Evolutionary conservation across 2,888 invertebrate genomes (phyloP).

Genomic region (Sisyra terminalis): DNA sequence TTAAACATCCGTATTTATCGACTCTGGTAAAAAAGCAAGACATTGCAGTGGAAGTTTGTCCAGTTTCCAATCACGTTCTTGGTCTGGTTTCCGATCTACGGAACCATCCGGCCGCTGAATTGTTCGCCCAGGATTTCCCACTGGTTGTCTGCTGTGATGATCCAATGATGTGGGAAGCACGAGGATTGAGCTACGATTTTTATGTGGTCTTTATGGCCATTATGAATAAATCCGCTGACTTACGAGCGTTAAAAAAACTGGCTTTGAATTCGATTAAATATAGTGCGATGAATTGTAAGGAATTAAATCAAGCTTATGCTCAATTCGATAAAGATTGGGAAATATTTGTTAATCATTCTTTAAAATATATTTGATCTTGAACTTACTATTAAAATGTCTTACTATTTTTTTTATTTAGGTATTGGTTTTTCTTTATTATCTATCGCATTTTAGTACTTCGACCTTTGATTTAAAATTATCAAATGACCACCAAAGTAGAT

Average conservation of each 20-base stretch:
- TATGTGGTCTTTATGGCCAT: constrained; percentile 64
- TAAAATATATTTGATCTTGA: too few species aligned
- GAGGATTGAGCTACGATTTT: constrained; percentile 57
- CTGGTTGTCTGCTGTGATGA: constrained; percentile 66
- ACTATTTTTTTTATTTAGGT: too few species aligned
- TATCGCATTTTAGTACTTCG: too few species aligned
- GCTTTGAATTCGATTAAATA: constrained; percentile 57
- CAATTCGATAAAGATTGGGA: not conserved
- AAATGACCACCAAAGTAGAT: too few species aligned
- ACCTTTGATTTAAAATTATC: too few species aligned
- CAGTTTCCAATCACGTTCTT: constrained; percentile 57
- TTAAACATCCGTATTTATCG: constrained; percentile 53
- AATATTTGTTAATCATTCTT: not conserved
- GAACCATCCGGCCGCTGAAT: constrained; percentile 53
- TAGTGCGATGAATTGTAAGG: constrained; percentile 35
- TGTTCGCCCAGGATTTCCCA: constrained; percentile 49
- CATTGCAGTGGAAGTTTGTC: constrained; percentile 61
- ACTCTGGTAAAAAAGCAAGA: constrained; percentile 34
- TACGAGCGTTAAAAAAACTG: constrained; percentile 53
- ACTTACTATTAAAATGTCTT: too few species aligned
- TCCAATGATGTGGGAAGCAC: constrained; percentile 60
- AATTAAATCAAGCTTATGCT: constrained; percentile 23
- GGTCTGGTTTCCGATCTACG: constrained; percentile 51
- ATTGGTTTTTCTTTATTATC: too few species aligned
- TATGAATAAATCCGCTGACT: constrained; percentile 46